Base-by-base conservation (phyloP, 1,140 invertebrate species). In the Caenorhabditis briggsae region DNA sequence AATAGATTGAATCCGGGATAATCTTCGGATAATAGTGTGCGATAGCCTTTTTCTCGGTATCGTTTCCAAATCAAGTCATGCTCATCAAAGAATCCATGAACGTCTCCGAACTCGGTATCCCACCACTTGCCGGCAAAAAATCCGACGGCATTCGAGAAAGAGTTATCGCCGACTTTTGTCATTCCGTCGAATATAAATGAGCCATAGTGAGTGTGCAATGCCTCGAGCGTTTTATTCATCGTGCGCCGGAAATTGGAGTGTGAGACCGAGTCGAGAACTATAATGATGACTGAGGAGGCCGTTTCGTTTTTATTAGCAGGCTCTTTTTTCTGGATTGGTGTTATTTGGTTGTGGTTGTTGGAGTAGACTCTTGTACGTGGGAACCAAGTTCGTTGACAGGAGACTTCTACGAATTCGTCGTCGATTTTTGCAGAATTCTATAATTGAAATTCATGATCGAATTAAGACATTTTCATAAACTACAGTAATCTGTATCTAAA, bases 21-120 rank as follows among this genome's bases (percentile, higher is more conserved):
- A 78, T 92, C 90, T 83, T 92, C 92, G 12, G 90, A 86, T 85
- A 91, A 92, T n/a, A 85, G 88, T 16, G 91, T 92, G 20, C 83
- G 65, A 74, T 88, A 86, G 12, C 86, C 88, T 14, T 94, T 93
- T 33, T 95, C 92, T 84, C 94, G 94, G 90, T 94, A 96, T 85
- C 94, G 93, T 82, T 95, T 95, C 96, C 96, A 97, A 14, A 96
- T 93, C 88, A 96, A 95, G 2, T 95, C 94, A 90, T 96, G 96
- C 55, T 94, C 89, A 89, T 96, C 95, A 87, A 95, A 95, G 12
- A 93, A 91, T 53, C 86, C 56, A 65, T 70, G 41, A 46, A 56
- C 50, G 43, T 87, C 84, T 53, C n/a, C 84, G 9, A 78, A 65
- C 55, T 85, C 43, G 2, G 59, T 78, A 46, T 55, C 61, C 41